phyloP scores from a whole-genome alignment of 2,113 vertebrate species.

The Grantiella picta region DNA sequence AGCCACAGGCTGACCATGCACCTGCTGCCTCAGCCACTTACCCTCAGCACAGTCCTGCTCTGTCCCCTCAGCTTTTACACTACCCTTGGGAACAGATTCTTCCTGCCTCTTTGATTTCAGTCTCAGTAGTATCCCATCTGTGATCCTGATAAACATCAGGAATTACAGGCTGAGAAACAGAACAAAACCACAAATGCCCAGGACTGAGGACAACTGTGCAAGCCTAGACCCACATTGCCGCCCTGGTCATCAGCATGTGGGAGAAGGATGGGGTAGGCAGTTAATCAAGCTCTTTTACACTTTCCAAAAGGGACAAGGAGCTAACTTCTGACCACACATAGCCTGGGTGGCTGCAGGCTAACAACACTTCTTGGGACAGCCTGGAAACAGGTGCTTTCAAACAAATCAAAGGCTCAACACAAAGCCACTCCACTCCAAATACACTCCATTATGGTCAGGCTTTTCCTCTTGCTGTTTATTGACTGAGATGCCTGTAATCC shows the following conservation, averaged over 20 bases:
- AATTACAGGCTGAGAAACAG: background rate
- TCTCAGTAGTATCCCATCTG: background rate
- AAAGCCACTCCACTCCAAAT: background rate
- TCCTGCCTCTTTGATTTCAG: background rate
- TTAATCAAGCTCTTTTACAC: background rate
- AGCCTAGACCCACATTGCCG: background rate
- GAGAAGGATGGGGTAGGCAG: background rate
- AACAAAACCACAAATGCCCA: background rate
- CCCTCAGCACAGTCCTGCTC: background rate
- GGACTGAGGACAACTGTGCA: background rate
- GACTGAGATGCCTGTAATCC: background rate
- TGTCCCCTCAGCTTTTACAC: background rate
- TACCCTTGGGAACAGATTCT: background rate
- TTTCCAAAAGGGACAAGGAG: background rate
- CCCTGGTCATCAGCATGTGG: background rate
- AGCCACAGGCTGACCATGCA: background rate
- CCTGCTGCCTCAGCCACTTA: background rate
- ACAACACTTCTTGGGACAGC: background rate
- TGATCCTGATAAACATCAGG: background rate
- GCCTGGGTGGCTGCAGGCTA: background rate
- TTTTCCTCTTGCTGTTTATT: background rate
- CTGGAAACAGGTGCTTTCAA: background rate
- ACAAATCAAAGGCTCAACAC: background rate
- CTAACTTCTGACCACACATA: background rate
- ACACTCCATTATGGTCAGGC: background rate